phyloP scores from a whole-genome alignment of 1,140 invertebrate genomes.

The Drosophila mauritiana region DNA sequence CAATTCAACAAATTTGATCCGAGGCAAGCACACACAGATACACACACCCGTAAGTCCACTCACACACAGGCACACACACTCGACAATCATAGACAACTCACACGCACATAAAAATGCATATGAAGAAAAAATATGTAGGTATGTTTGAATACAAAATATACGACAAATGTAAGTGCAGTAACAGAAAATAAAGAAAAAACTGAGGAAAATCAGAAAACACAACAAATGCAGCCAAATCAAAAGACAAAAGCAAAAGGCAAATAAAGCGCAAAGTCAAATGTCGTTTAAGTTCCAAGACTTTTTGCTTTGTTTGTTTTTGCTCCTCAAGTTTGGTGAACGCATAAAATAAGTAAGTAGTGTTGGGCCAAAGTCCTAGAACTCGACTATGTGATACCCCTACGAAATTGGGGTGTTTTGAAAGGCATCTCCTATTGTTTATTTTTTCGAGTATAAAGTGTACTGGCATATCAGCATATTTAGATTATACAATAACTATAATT shows the following conservation, averaged over 20 bases:
- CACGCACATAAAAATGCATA: constrained; percentile 78
- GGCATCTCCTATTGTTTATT: not conserved
- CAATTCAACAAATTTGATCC: constrained; percentile 84
- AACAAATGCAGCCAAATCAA: constrained; percentile 17
- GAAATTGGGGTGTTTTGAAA: not conserved
- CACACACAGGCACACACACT: constrained; percentile 27
- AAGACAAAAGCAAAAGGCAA: constrained; percentile 44
- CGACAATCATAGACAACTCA: constrained; percentile 56
- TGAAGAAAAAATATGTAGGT: constrained; percentile 61
- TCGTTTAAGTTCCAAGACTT: constrained; percentile 50
- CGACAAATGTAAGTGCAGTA: constrained; percentile 64
- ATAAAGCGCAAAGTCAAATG: constrained; percentile 48
- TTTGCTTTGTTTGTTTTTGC: constrained; percentile 36
- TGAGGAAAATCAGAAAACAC: constrained; percentile 12
- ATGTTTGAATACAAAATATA: constrained; percentile 55
- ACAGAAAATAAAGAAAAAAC: constrained; percentile 20
- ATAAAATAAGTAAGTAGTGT: constrained; percentile 60
- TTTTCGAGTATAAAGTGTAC: not conserved
- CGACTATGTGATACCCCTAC: constrained; percentile 32
- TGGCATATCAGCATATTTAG: not conserved
- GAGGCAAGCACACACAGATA: constrained; percentile 63
- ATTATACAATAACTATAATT: constrained; percentile 2
- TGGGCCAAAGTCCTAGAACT: constrained; percentile 10
- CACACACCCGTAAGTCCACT: constrained; percentile 1
- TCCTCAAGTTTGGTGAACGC: constrained; percentile 73